phyloP scores from a whole-genome alignment of 2,888 invertebrate species.

The Apamea epomidion region DNA sequence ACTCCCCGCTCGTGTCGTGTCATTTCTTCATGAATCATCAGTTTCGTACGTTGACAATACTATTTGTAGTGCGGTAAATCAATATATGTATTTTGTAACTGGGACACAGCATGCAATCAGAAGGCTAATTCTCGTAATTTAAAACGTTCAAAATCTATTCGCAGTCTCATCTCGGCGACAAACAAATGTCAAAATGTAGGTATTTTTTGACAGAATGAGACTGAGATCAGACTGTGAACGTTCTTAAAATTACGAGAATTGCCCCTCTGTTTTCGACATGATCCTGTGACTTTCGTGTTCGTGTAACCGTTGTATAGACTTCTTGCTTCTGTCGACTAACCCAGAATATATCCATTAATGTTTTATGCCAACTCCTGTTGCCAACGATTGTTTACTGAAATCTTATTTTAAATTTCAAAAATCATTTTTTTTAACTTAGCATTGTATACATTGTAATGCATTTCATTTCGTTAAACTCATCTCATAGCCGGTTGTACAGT shows the following conservation, averaged over 20 bases:
- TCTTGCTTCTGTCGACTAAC: constrained; percentile 9
- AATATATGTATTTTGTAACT: constrained; percentile 46
- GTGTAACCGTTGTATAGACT: constrained; percentile 11
- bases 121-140: too few species aligned
- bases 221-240: too few species aligned
- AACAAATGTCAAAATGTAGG: too few species aligned
- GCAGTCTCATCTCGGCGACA: too few species aligned
- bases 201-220: too few species aligned
- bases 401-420: neutral
- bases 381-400: neutral
- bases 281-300: constrained; percentile 48
- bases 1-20: neutral
- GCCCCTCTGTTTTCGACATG: constrained; percentile 59
- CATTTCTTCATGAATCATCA: constrained; percentile 33
- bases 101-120: constrained; percentile 60
- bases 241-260: too few species aligned
- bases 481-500: constrained; percentile 70
- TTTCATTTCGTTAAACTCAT: constrained; percentile 67
- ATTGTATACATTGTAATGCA: constrained; percentile 4
- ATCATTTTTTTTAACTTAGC: neutral
- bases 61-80: constrained; percentile 44
- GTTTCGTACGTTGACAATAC: constrained; percentile 33
- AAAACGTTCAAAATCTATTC: too few species aligned
- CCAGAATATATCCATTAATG: neutral
- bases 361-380: neutral